Percentiles rank a stretch among this genome's conserved stretches.
These are phyloP conservation scores for Taurulus bubalis DNA, from an alignment of 2,113 vertebrate genomes.

Conservation along the genomic window DNA sequence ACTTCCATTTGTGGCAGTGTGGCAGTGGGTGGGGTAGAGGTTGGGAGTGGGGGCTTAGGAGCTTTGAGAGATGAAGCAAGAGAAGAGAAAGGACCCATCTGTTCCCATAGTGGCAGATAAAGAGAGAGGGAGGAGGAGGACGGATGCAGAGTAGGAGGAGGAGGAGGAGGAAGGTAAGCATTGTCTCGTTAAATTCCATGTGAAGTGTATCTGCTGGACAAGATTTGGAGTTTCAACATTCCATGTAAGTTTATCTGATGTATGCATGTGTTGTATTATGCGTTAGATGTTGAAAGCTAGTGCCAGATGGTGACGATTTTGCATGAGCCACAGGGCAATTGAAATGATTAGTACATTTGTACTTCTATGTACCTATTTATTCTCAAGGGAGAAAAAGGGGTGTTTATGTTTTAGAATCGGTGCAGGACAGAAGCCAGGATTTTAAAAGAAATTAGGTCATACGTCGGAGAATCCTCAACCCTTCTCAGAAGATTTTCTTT, in stretches of 20 bases:
- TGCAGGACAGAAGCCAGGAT: not conserved
- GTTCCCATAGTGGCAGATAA: conserved; percentile 47
- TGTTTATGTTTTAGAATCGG: not conserved
- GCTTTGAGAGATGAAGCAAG: conserved; percentile 47
- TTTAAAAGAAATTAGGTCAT: not conserved
- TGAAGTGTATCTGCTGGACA: not conserved
- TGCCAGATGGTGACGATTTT: not conserved
- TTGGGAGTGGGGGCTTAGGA: conserved; percentile 12
- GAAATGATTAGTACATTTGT: not conserved
- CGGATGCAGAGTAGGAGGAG: conserved; percentile 1
- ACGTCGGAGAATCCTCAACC: too few relatives aligned
- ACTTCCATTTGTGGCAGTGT: conserved; percentile 19
- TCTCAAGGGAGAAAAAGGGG: not conserved
- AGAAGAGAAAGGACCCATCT: conserved; percentile 74
- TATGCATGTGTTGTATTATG: not conserved
- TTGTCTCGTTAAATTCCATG: not conserved
- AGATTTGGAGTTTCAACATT: not conserved
- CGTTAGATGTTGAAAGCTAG: not conserved
- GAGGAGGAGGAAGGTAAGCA: conserved; percentile 51
- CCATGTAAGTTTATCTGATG: not conserved
- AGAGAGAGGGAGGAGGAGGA: not conserved
- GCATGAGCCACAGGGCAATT: not conserved
- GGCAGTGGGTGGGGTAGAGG: conserved; percentile 34
- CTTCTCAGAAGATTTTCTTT: too few relatives aligned
- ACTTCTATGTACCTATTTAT: not conserved